phyloP scores from a whole-genome alignment of 1,140 invertebrate genomes.

The Epicauta chinensis region DNA sequence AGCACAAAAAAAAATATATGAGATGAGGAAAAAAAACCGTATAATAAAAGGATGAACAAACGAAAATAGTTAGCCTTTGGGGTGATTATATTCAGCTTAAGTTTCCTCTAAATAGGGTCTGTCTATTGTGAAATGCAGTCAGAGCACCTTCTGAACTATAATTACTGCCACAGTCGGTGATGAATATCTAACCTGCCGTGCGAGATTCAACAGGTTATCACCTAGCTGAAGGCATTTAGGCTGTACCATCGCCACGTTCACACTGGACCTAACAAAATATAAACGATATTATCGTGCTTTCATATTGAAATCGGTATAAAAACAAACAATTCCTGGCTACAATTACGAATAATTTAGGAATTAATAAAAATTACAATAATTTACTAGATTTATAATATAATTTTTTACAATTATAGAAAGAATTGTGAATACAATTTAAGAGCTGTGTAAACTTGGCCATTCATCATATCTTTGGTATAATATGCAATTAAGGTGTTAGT shows the following conservation, averaged over 20 bases:
- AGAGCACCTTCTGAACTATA: slow-evolving; percentile 7
- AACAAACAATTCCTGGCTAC: too few species aligned
- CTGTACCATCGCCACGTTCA: slow-evolving; percentile 2
- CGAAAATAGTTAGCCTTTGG: neutral
- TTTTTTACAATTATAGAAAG: too few species aligned
- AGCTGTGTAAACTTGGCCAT: slow-evolving; percentile 3
- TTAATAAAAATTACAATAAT: too few species aligned
- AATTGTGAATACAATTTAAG: too few species aligned
- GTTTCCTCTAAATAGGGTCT: slow-evolving; percentile 9
- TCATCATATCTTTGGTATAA: slow-evolving; percentile 8
- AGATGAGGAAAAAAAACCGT: neutral
- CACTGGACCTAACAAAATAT: neutral
- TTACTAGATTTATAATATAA: too few species aligned
- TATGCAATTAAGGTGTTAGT: slow-evolving; percentile 18
- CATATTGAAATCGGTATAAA: too few species aligned
- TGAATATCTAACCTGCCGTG: slow-evolving; percentile 17
- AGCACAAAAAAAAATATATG: too few species aligned
- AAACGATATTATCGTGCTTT: too few species aligned
- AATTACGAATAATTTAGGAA: too few species aligned
- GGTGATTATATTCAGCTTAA: slow-evolving; percentile 15
- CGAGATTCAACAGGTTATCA: slow-evolving; percentile 17
- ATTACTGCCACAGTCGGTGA: slow-evolving; percentile 15
- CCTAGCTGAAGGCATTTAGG: slow-evolving; percentile 8
- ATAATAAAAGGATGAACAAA: slow-evolving; percentile 6
- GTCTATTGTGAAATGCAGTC: slow-evolving; percentile 10